Base-by-base conservation (phyloP, 2,113 vertebrate species). In the Chloropsis cyanopogon region DNA sequence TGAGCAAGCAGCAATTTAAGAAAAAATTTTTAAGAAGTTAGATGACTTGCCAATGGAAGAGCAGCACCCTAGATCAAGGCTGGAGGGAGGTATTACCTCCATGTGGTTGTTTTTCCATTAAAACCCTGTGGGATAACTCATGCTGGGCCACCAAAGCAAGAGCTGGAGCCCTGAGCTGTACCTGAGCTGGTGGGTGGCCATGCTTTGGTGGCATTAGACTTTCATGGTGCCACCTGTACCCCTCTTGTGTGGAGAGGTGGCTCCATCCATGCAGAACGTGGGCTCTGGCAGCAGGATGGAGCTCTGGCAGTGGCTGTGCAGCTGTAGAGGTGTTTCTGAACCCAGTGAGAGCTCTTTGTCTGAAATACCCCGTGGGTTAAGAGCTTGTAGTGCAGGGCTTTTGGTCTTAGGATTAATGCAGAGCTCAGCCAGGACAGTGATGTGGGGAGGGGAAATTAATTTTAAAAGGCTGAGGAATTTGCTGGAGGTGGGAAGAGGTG, bases 201-300 rank as follows among this genome's bases (percentile, higher is more conserved):
- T 1, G 2, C 72, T 33, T 24, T 10, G 49, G 49, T 54, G 53
- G 29, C 4, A 1, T 2, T 1, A 4, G 7, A 4, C 29, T 23
- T 47, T 52, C 1, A 0, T 18, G 24, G 54, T 24, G 22, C 28
- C 64, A 6, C 16, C 28, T n/a, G 25, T 15, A 16, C 29, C 22
- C 9, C 0, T 16, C 13, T 15, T 4, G 1, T 26, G 14, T 16
- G 81, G 41, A 37, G 26, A 37, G 49, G 50, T 31, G 66, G 39
- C 53, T 35, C 52, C 20, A 2, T 59, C 20, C 0, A 0, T 33
- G 78, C 28, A 22, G 50, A 15, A 8, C 1, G 0, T 0, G 46
- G 23, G n/a, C 39, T 68, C 17, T 1, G 1, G 60, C 57, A 29
- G 29, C 25, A 49, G 22, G 52, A 4, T 11, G 76, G 31, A 4